These are phyloP conservation scores for Typhlomys cinereus DNA, from an alignment of 2,113 vertebrate genomes.

Conservation along the genomic window DNA sequence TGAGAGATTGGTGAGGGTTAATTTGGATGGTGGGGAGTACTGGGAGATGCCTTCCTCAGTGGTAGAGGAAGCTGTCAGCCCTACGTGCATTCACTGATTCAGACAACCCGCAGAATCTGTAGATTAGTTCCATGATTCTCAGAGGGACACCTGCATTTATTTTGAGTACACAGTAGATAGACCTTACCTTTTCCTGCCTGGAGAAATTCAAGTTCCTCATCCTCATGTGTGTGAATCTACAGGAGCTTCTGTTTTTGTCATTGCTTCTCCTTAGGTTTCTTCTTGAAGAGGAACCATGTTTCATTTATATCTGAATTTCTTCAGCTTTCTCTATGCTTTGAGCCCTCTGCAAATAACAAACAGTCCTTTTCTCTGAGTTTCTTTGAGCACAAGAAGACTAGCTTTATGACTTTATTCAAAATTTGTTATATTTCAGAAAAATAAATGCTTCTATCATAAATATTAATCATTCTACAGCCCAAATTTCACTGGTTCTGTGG, in stretches of 20 bases:
- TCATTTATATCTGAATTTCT: background rate
- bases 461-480: background rate
- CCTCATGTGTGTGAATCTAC: background rate
- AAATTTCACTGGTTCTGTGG: background rate
- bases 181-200: background rate
- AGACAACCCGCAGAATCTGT: too few species aligned
- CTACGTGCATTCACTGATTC: too few species aligned
- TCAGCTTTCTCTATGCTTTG: background rate
- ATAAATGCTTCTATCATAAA: background rate
- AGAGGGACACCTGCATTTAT: background rate
- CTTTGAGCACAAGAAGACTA: background rate
- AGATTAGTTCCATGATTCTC: too few species aligned
- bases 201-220: background rate
- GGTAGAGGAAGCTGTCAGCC: too few species aligned
- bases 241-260: background rate
- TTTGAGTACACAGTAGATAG: background rate
- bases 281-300: background rate
- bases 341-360: background rate
- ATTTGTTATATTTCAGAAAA: constrained; percentile 9
- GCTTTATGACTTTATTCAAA: constrained; percentile 19
- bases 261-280: background rate
- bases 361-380: background rate
- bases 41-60: too few species aligned
- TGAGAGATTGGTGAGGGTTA: too few species aligned
- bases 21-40: too few species aligned